These are phyloP conservation scores for Anthoscopus minutus DNA, from an alignment of 2,113 vertebrate genomes.

Conservation along the genomic window DNA sequence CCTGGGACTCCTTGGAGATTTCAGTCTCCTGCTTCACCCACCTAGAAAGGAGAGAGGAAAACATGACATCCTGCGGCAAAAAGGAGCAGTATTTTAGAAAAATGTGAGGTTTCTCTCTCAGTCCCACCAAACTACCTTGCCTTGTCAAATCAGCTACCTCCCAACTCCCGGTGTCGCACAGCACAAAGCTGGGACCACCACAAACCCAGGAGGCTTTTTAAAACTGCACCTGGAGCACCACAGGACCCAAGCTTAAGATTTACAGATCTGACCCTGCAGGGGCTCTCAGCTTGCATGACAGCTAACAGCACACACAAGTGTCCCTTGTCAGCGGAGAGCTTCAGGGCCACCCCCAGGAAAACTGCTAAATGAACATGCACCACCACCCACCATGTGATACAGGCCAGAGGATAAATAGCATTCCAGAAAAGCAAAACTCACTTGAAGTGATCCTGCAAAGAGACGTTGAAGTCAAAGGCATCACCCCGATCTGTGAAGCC, in stretches of 20 bases:
- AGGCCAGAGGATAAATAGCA: neutral
- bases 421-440: slow-evolving; percentile 60
- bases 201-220: neutral
- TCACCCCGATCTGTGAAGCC: slow-evolving; percentile 94
- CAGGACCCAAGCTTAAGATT: neutral
- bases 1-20: slow-evolving; percentile 84
- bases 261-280: neutral
- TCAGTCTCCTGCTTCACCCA: slow-evolving; percentile 94
- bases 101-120: neutral
- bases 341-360: neutral
- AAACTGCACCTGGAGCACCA: neutral
- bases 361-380: neutral
- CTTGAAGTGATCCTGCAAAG: slow-evolving; percentile 98
- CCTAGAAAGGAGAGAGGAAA: slow-evolving; percentile 62
- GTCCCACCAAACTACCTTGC: neutral
- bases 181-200: neutral
- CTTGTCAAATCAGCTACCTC: neutral
- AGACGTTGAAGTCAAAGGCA: slow-evolving; percentile 97
- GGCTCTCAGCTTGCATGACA: neutral
- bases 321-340: neutral
- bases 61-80: neutral
- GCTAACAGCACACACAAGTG: neutral
- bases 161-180: neutral
- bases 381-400: neutral
- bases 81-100: neutral